A percentile compares a stretch with the other conserved stretches of the same genome.
Evolutionary conservation across 2,113 vertebrate genomes (phyloP).

Genomic region (Penelope pileata): DNA sequence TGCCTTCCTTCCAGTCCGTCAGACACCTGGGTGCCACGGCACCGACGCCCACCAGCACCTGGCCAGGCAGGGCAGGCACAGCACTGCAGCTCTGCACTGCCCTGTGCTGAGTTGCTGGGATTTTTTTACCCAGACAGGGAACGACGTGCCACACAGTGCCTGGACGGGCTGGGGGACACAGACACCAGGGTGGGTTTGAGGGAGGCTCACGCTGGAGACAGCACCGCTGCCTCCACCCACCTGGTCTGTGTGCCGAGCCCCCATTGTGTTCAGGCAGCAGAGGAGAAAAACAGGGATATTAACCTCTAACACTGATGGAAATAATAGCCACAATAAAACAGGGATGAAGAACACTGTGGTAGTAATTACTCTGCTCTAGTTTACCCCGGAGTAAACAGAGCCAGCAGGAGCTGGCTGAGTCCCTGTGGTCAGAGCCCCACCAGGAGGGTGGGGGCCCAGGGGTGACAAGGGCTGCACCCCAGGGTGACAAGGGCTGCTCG

Average conservation of each 20-base stretch:
- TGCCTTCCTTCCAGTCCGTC: neutral
- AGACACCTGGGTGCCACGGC: neutral
- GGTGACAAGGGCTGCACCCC: too few relatives aligned
- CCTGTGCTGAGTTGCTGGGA: neutral
- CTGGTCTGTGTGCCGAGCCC: constrained; percentile 52
- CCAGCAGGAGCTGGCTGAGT: neutral
- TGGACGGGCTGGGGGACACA: neutral
- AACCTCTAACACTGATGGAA: constrained; percentile 82
- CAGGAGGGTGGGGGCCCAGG: neutral
- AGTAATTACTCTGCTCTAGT: constrained; percentile 71
- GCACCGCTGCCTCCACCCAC: constrained; percentile 50
- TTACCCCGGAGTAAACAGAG: constrained; percentile 47
- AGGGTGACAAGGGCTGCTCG: too few relatives aligned
- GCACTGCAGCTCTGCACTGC: neutral
- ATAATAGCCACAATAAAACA: constrained; percentile 81
- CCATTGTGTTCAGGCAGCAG: constrained; percentile 76
- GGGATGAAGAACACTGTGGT: constrained; percentile 61
- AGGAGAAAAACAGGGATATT: constrained; percentile 80
- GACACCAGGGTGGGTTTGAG: neutral
- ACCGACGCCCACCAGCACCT: neutral
- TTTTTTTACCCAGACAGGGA: neutral
- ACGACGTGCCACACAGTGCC: neutral
- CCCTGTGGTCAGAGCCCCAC: neutral
- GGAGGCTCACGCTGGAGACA: neutral
- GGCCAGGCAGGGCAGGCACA: neutral